Percentiles rank a stretch among this genome's conserved stretches.
Conservation (phyloP, 1,140 invertebrate species). For the Euura saliciscinereae region DNA sequence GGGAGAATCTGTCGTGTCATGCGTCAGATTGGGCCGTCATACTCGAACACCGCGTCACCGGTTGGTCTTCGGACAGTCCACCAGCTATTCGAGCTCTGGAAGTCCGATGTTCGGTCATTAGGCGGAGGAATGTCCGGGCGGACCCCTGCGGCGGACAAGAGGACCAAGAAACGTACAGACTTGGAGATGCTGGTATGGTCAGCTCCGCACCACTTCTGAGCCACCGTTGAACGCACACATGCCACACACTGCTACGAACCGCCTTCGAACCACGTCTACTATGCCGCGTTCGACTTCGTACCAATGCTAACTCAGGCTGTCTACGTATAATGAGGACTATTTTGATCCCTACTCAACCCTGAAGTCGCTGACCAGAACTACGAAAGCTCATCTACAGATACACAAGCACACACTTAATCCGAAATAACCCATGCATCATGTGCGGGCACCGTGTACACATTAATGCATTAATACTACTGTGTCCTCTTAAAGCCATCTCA, state of each 20-base stretch:
- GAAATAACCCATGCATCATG: background rate
- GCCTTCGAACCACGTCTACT: background rate
- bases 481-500: no score
- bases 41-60: slow-evolving; percentile 1
- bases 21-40: slow-evolving; percentile 28
- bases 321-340: background rate
- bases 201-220: background rate
- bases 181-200: background rate
- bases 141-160: slow-evolving; percentile 11
- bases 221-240: background rate
- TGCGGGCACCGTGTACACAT: no score
- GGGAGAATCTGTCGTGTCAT: slow-evolving; percentile 28
- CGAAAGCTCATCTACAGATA: background rate
- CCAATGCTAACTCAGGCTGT: no score
- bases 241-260: background rate
- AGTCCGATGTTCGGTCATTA: slow-evolving; percentile 13
- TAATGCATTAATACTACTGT: no score
- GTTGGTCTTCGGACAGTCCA: background rate
- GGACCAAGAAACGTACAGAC: background rate
- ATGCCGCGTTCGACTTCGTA: no score
- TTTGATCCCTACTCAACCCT: background rate
- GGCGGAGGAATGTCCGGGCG: slow-evolving; percentile 10
- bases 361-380: background rate
- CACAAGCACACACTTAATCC: background rate
- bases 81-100: background rate